phyloP scores from a whole-genome alignment of 2,113 vertebrate species.

The Amazona vittata region DNA sequence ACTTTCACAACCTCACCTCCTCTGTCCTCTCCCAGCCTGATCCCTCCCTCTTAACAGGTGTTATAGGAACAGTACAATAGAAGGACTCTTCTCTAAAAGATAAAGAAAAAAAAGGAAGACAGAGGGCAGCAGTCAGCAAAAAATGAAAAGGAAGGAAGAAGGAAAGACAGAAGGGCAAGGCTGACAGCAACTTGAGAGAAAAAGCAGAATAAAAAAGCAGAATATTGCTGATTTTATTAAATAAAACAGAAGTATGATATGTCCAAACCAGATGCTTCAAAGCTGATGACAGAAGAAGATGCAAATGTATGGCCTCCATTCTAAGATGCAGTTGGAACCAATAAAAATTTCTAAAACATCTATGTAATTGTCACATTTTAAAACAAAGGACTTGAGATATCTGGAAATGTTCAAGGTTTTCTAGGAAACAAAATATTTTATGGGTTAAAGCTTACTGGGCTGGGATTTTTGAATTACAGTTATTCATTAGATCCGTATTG shows the following conservation, averaged over 20 bases:
- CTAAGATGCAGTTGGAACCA: background rate
- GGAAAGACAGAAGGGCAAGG: constrained; percentile 48
- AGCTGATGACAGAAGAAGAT: constrained; percentile 21
- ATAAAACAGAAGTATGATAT: background rate
- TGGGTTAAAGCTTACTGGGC: background rate
- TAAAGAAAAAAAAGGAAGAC: constrained; percentile 68
- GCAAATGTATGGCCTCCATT: background rate
- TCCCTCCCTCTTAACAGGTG: constrained; percentile 90
- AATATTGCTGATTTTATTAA: constrained; percentile 36
- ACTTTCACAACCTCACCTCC: constrained; percentile 85
- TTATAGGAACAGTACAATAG: constrained; percentile 91
- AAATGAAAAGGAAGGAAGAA: constrained; percentile 65
- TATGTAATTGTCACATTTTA: background rate
- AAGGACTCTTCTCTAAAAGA: constrained; percentile 88
- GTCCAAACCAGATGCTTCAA: background rate
- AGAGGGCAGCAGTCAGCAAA: constrained; percentile 63
- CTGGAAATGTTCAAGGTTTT: background rate
- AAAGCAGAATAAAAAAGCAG: constrained; percentile 32
- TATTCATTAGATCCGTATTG: background rate
- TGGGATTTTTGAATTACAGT: background rate
- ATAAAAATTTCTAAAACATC: background rate
- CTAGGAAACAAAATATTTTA: background rate
- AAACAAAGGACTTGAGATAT: background rate
- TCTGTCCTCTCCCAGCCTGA: constrained; percentile 85
- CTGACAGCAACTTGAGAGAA: constrained; percentile 22